Base-by-base conservation (phyloP, 2,113 vertebrate genomes). In the Trichomycterus rosablanca region DNA sequence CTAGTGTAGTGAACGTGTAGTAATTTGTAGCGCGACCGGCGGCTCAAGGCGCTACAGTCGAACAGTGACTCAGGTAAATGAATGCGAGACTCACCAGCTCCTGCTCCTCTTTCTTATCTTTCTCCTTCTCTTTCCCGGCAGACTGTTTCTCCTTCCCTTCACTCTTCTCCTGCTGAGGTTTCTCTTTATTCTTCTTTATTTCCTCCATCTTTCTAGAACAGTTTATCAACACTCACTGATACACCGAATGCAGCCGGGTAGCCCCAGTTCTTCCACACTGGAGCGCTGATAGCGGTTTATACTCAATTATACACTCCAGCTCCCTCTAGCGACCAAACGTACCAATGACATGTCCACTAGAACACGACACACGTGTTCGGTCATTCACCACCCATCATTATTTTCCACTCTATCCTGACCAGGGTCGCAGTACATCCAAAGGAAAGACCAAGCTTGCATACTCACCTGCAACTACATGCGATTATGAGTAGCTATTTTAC, bases 21-120 rank as follows among this genome's bases (percentile, higher is more conserved):
- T 45, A 2, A 68, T 18, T 54, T 18, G 20, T 18, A 23, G 1
- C 42, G 63, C 16, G 37, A 54, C 74, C 78, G 72, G 18, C 78
- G 73, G 70, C 68, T n/a, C n/a, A n/a, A n/a, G 74, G 69, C 68
- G 74, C 39, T 39, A 52, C 74, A 67, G 62, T n/a, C n/a, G n/a
- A n/a, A n/a, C n/a, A 76, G 87, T 89, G 87, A 89, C 87, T 89
- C 78, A 87, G 86, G 85, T 61, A 79, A 87, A 85, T 82, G 81
- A 35, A n/a, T n/a, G n/a, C 22, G 5, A 15, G 14, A 28, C 62
- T 70, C 53, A 88, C 87, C 79, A 89, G 54, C 55, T 89, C 88
- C 50, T 87, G 83, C 35, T 89, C 88, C 59, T 87, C 87, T 71
- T 89, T 88, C 75, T 89, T 87, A 1, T 84, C 86, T 48, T 89